Percentiles rank a stretch among this genome's conserved stretches.
Evolutionary conservation across 2,888 invertebrate genomes (phyloP).

Genomic region (Chesias legatella): DNA sequence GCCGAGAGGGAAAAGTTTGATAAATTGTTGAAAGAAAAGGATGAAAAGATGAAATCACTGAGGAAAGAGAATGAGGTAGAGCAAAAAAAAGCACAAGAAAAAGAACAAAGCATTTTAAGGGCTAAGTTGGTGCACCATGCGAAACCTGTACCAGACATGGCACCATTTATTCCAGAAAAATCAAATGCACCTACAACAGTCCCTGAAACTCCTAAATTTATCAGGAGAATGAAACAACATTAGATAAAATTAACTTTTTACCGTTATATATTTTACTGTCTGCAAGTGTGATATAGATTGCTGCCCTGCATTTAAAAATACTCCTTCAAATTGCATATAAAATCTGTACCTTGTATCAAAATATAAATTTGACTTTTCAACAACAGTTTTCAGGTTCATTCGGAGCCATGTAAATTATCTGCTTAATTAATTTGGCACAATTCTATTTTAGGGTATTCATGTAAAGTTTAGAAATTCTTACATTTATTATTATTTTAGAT

Average conservation of each 20-base stretch:
- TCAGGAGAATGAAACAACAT: slow-evolving; percentile 55
- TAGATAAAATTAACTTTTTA: slow-evolving; percentile 22
- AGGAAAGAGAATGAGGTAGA: slow-evolving; percentile 59
- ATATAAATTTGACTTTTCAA: too few relatives aligned
- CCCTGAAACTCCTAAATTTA: slow-evolving; percentile 82
- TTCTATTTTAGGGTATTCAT: too few relatives aligned
- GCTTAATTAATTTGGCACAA: too few relatives aligned
- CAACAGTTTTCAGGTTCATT: too few relatives aligned
- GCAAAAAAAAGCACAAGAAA: slow-evolving; percentile 65
- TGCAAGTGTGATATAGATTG: too few relatives aligned
- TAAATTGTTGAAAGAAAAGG: slow-evolving; percentile 72
- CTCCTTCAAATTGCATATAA: too few relatives aligned
- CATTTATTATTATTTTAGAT: too few relatives aligned
- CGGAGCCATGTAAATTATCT: too few relatives aligned
- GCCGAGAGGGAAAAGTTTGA: slow-evolving; percentile 82
- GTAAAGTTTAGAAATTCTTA: too few relatives aligned
- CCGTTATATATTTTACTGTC: slow-evolving; percentile 16
- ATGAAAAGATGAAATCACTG: slow-evolving; percentile 68
- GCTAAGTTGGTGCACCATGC: slow-evolving; percentile 82
- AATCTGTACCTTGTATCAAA: too few relatives aligned
- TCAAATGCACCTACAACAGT: slow-evolving; percentile 79
- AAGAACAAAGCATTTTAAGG: slow-evolving; percentile 72
- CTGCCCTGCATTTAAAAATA: too few relatives aligned
- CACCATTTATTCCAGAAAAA: slow-evolving; percentile 73
- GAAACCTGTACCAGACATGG: slow-evolving; percentile 78